Evolutionary conservation across 2,113 vertebrate species (phyloP), one percentile per base, ranked within the genome.

Genomic region (Puffinus mauretanicus): DNA sequence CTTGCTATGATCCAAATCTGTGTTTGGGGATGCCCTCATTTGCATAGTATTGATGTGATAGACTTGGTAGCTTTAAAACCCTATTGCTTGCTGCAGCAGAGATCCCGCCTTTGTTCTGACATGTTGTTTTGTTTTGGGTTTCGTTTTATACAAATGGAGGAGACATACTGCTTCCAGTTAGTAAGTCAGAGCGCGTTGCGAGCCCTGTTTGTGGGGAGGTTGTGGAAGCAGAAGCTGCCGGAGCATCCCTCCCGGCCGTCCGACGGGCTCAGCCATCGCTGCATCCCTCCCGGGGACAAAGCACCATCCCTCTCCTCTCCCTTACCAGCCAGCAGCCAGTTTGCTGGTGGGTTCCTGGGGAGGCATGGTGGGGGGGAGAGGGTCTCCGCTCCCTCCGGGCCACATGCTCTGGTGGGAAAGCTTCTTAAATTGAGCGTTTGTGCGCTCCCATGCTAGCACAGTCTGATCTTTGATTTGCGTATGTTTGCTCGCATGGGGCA

Each of bases 11-110:
- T 95, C 84, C 82, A 95, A 11, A 88, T 90, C 44, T 80, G 67
- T 88, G 82, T 88, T 95, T 90, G 47, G 85, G 91, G 62, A 91
- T 95, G 67, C 71, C 79, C 75, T 93, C 60, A 82, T 96, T 97
- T 95, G 66, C 94, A 95, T 86, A 77, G 46, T 27, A 55, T 55
- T 89, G 81, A 81, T 78, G 75, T 4, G 5, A 29, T 80, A 55
- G 80, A 40, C 34, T 87, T 69, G 11, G n/a, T 70, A 81, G 75
- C 64, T 86, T 64, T 55, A 86, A 85, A 86, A 47, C 52, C 51
- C 44, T 27, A 2, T 17, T 76, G 57, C 58, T 85, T 86, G 36
- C 62, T 95, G 66, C 75, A 77, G 19, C 22, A 34, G 52, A 75
- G 80, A 75, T 77, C 18, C 30, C 0, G 0, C 47, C 52, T 93